Base-by-base conservation (phyloP, 2,797 vertebrate genomes). In the Acrossocheilus fasciatus region DNA sequence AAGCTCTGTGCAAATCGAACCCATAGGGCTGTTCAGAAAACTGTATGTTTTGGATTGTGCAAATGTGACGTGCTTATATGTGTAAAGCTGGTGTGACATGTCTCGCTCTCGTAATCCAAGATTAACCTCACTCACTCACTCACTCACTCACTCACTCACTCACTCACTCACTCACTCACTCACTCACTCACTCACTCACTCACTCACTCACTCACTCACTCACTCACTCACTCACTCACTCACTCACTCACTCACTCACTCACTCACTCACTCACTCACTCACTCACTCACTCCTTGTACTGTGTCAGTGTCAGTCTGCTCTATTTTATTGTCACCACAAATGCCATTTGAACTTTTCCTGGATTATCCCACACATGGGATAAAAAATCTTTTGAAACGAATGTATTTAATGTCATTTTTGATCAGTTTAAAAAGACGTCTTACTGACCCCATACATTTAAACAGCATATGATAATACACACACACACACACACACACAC, bases 51-150 rank as follows among this genome's bases (percentile, higher is more conserved):
- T 81, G 79, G 66, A 82, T 57, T 47, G 68, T 41, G 30, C 8
- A 14, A 64, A 77, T 68, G 84, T 14, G 73, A 84, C 87, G 81
- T 75, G 4, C 6, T 81, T n/a, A 87, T 23, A 30, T 57, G 50
- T 8, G 50, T 76, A 89, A 90, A 90, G 52, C 23, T 59, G 4
- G 45, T 54, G 54, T 75, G 89, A 86, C 86, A 86, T 89, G 87
- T 91, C 70, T 9, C 34, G 4, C 69, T 62, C 45, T 74, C 54
- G 66, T 83, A 91, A 92, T 89, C 89, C 89, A 78, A 81, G 90
- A 87, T 93, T 92, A 92, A 88, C 88, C 85, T 1, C 66, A 15
- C 83, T 0, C 30, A 59, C 81, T 85, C 78, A 47, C 83, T 0
- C 30, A 70, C 80, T 85, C 78, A 43, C 8, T 9, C 41, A 9